phyloP scores from a whole-genome alignment of 2,888 invertebrate species.

The Eupeodes luniger region DNA sequence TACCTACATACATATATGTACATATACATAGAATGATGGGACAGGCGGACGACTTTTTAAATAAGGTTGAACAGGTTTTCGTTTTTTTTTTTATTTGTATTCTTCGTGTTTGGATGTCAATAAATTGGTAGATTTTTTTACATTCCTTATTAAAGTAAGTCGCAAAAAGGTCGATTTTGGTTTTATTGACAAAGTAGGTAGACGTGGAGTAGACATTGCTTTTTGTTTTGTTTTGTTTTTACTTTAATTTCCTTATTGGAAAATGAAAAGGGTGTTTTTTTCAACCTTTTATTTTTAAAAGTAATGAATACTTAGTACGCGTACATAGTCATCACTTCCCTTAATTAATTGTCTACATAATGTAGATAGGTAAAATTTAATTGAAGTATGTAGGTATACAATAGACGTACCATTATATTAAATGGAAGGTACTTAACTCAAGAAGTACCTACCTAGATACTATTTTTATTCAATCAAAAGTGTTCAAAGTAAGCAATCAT shows the following conservation, averaged over 20 bases:
- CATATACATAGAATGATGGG: too few species aligned
- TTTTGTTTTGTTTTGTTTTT: background rate
- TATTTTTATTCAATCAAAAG: too few species aligned
- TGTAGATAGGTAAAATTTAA: too few species aligned
- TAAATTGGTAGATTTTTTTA: background rate
- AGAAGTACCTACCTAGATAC: too few species aligned
- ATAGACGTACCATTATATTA: too few species aligned
- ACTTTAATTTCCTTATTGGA: background rate
- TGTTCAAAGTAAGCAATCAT: too few species aligned
- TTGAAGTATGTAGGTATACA: too few species aligned
- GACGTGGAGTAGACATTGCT: background rate
- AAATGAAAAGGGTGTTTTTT: background rate
- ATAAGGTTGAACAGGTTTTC: background rate
- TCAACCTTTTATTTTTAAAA: background rate
- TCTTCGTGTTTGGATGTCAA: background rate
- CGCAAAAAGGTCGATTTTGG: background rate
- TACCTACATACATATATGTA: background rate
- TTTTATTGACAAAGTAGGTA: background rate
- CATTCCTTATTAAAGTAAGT: constrained; percentile 1
- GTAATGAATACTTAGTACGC: background rate
- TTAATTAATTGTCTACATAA: too few species aligned
- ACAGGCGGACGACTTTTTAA: background rate
- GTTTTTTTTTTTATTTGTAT: background rate
- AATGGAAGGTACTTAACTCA: too few species aligned
- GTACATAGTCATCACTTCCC: too few species aligned